phyloP scores from a whole-genome alignment of 2,113 vertebrate genomes.

The Tympanuchus pallidicinctus region DNA sequence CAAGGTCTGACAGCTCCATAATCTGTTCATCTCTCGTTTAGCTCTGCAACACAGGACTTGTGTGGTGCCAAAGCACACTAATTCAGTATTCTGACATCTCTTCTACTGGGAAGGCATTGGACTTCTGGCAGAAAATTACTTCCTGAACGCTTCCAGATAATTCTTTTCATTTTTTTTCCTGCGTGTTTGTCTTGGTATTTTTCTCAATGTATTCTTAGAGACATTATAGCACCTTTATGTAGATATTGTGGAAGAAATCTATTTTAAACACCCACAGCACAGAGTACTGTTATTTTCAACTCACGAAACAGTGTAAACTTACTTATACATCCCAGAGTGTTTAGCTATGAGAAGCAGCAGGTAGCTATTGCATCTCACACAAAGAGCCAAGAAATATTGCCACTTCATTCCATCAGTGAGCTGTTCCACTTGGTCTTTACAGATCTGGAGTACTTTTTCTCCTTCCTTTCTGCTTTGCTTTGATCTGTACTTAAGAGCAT shows the following conservation, averaged over 20 bases:
- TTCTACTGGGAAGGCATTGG: not conserved
- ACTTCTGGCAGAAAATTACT: not conserved
- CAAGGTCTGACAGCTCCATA: not conserved
- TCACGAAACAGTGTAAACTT: not conserved
- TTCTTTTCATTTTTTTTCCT: not conserved
- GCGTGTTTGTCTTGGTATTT: not conserved
- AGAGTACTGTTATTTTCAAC: not conserved
- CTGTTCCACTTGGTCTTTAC: not conserved
- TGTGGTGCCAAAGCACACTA: rapidly evolving
- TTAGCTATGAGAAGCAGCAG: not conserved
- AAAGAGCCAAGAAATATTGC: not conserved
- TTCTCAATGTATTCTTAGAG: not conserved
- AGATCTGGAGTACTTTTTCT: not conserved
- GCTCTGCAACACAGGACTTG: not conserved
- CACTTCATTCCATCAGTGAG: not conserved
- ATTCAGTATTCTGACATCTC: not conserved
- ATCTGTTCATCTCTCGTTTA: not conserved
- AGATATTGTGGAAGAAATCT: not conserved
- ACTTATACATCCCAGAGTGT: not conserved
- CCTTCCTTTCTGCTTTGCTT: rapidly evolving
- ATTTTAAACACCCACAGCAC: not conserved
- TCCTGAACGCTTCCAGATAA: not conserved
- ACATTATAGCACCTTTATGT: rapidly evolving
- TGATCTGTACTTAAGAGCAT: rapidly evolving
- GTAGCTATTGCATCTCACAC: not conserved